phyloP scores from a whole-genome alignment of 2,797 vertebrate genomes.

The Anisognathus igniventris region DNA sequence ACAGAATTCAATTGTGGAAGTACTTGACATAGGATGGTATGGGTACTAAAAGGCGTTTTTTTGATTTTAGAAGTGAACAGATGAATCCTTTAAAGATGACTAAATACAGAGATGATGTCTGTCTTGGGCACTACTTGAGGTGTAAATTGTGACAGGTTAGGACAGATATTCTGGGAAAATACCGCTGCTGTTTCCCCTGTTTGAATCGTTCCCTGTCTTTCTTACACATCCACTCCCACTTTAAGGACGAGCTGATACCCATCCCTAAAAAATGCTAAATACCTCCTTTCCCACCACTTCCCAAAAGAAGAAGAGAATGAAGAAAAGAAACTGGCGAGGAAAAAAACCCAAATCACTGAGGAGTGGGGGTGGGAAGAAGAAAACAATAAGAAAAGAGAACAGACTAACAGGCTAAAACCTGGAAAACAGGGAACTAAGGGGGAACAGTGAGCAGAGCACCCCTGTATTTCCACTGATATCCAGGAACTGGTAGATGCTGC shows the following conservation, averaged over 20 bases:
- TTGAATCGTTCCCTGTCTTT: not conserved
- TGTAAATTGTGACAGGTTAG: not conserved
- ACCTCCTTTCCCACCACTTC: not conserved
- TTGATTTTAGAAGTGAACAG: not conserved
- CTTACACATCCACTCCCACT: not conserved
- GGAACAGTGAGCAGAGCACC: not conserved
- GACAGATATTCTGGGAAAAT: not conserved
- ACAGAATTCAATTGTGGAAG: not conserved
- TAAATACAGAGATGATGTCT: not conserved
- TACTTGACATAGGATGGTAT: not conserved
- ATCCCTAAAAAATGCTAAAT: not conserved
- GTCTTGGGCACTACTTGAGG: not conserved
- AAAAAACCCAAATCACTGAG: not conserved
- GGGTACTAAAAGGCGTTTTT: not conserved
- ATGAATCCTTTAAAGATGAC: not conserved
- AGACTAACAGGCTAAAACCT: not conserved
- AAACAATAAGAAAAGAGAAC: not conserved
- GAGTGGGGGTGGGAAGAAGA: accelerated
- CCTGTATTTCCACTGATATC: not conserved
- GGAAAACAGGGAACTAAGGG: not conserved
- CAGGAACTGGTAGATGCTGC: not conserved
- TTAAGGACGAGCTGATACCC: not conserved
- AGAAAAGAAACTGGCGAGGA: not conserved
- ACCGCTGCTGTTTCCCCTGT: not conserved
- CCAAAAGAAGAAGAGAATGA: not conserved